Evolutionary conservation across 2,113 vertebrate species (phyloP).

Genomic region (Lamprologus ornatipinnis): DNA sequence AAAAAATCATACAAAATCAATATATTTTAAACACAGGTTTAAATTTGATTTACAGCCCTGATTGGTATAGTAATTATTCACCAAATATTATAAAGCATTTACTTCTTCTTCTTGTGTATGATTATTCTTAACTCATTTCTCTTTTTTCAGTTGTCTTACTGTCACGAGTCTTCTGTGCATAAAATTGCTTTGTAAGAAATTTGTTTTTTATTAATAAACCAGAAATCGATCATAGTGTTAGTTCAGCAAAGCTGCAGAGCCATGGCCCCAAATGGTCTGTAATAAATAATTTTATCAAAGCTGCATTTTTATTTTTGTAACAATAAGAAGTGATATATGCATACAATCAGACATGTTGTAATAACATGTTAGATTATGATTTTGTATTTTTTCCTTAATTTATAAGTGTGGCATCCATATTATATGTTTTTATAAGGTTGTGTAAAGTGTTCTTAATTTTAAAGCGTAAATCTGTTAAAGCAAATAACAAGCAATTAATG

Average conservation of each 20-base stretch:
- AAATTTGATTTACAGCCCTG: not conserved
- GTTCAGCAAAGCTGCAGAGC: not conserved
- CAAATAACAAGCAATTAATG: not conserved
- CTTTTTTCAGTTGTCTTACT: not conserved
- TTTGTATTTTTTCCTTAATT: not conserved
- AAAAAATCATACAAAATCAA: not conserved
- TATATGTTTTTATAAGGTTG: not conserved
- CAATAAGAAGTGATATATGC: not conserved
- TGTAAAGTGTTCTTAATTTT: not conserved
- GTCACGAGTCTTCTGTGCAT: not conserved
- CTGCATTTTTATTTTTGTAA: not conserved
- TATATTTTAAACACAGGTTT: not conserved
- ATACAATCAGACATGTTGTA: not conserved
- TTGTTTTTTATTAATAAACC: not conserved
- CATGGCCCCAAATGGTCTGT: not conserved
- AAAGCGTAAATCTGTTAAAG: not conserved
- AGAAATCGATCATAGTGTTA: not conserved
- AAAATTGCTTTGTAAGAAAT: not conserved
- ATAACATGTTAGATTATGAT: not conserved
- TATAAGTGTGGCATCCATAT: not conserved
- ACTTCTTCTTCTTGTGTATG: not conserved
- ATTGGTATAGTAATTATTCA: not conserved
- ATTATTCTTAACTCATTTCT: not conserved
- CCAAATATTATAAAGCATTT: not conserved
- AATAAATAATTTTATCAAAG: not conserved